These are phyloP conservation scores for Leptinotarsa peninsularis DNA, from an alignment of 2,888 invertebrate species.

Conservation along the genomic window DNA sequence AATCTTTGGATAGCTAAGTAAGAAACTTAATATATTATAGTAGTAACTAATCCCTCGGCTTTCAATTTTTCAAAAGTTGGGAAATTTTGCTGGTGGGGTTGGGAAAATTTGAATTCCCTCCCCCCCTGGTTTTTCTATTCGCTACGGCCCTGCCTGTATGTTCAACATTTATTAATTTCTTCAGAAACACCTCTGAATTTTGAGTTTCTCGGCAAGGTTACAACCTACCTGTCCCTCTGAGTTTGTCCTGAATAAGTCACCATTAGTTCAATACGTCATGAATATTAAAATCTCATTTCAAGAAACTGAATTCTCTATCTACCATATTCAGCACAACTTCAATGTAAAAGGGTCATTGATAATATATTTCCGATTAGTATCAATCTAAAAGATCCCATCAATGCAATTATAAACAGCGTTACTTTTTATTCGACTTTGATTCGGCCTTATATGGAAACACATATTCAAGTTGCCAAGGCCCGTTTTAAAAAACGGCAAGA, in stretches of 20 bases:
- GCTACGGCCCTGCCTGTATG: no score
- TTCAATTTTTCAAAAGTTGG: no score
- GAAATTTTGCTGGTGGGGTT: no score
- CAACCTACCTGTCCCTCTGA: no score
- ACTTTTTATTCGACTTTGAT: slow-evolving; percentile 33
- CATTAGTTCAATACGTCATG: no score
- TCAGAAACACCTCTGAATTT: neutral
- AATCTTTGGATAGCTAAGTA: no score
- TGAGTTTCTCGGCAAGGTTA: neutral
- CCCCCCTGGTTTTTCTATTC: no score
- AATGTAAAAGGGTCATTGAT: slow-evolving; percentile 12
- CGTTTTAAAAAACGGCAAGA: slow-evolving; percentile 21
- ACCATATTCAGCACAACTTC: neutral
- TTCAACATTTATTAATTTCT: no score
- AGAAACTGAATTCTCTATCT: neutral
- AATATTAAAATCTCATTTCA: neutral
- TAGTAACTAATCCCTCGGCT: no score
- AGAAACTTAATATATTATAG: no score
- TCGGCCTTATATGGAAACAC: slow-evolving; percentile 32
- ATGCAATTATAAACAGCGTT: slow-evolving; percentile 25
- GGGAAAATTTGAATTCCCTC: no score
- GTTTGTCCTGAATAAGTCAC: no score
- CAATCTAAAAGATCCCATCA: slow-evolving; percentile 12
- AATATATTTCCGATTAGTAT: slow-evolving; percentile 11
- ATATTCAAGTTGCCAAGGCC: slow-evolving; percentile 27